A percentile compares a stretch with the other conserved stretches of the same genome.
These are phyloP conservation scores for Procavia capensis DNA, from an alignment of 2,113 vertebrate species.

Conservation along the genomic window DNA sequence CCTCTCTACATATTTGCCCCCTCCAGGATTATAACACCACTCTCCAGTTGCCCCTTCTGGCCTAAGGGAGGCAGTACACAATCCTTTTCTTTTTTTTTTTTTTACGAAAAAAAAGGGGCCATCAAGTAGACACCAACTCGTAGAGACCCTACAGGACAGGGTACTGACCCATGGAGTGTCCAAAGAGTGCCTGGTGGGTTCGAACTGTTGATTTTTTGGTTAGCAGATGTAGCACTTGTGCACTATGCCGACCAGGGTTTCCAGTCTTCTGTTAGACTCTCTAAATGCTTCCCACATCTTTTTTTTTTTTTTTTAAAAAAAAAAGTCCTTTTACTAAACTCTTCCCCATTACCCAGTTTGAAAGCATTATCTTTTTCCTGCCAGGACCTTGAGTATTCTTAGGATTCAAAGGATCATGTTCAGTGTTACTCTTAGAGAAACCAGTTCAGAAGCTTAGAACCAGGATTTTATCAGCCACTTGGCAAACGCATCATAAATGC, in stretches of 20 bases:
- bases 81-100: no score
- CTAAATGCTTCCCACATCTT: no score
- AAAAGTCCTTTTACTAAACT: not conserved
- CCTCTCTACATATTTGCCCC: not conserved
- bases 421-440: not conserved
- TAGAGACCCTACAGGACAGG: no score
- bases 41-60: not conserved
- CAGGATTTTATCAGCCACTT: not conserved
- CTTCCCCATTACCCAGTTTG: not conserved
- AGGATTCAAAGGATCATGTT: not conserved
- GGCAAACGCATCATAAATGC: not conserved
- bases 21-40: not conserved
- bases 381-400: not conserved
- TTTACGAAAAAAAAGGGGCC: no score
- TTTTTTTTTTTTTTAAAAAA: no score
- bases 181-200: no score
- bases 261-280: not conserved
- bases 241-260: no score
- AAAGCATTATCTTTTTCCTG: not conserved
- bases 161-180: no score
- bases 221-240: no score
- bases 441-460: not conserved
- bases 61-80: not conserved
- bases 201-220: no score
- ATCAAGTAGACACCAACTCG: no score